Base-by-base conservation (phyloP, 2,113 vertebrate genomes). In the Piaya cayana region DNA sequence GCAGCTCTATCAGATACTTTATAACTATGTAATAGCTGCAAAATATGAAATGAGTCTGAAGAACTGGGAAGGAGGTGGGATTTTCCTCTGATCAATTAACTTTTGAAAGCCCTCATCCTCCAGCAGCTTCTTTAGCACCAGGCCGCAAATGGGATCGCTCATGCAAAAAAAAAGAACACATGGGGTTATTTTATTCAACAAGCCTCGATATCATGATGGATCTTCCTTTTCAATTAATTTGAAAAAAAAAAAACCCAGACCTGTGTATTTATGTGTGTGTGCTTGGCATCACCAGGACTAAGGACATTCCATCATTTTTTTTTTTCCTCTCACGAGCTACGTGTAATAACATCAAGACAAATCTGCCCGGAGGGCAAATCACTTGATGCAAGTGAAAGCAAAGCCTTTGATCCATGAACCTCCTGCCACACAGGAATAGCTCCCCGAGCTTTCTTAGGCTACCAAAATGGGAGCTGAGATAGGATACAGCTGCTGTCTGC, bases 51-150 rank as follows among this genome's bases (percentile, higher is more conserved):
- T 81, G 68, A 88, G 59, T 43, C 85, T 59, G 80, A 90, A 78
- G 56, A 92, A 80, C 92, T 90, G 52, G 90, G 95, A 86, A 80
- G 60, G 76, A 95, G 92, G 92, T 96, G 94, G 85, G 86, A 96
- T 96, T 95, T 97, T 96, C 83, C 94, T 96, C 88, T 95, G 68
- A 96, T 96, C 96, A 96, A 95, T 96, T 95, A 71, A 68, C 32
- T 95, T 96, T n/a, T 95, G 95, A 96, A 96, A 95, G 88, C 52
- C 19, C 64, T 84, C 34, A 67, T 91, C 81, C 74, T 79, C 83
- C 53, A 72, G 62, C 91, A 95, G 69, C 74, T 92, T 80, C 71
- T 70, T 60, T 34, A 91, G 82, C 80, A 88, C 26, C 0, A 0
- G 8, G 11, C 39, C 77, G 87, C 93, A 91, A 95, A 69, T 85